Evolutionary conservation across 2,888 invertebrate species (phyloP).

Genomic region (Cremastinae sp.): DNA sequence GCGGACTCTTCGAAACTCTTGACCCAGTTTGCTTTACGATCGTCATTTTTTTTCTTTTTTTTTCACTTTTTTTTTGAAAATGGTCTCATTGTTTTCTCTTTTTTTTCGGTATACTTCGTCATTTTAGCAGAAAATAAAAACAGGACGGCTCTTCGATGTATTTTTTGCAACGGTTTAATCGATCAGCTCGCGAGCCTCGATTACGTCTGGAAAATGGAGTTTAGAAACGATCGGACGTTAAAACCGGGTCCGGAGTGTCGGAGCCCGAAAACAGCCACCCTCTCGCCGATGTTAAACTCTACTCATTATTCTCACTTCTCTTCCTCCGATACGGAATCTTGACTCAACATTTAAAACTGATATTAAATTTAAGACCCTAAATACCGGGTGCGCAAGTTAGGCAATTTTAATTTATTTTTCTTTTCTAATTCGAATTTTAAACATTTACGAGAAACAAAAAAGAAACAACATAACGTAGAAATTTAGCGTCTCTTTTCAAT

Average conservation of each 20-base stretch:
- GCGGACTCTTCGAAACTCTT: slow-evolving; percentile 64
- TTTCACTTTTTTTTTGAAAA: not conserved
- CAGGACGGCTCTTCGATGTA: slow-evolving; percentile 37
- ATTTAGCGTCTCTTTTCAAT: slow-evolving; percentile 29
- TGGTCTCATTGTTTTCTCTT: too few relatives aligned
- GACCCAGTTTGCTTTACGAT: slow-evolving; percentile 56
- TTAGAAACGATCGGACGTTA: not conserved
- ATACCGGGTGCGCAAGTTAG: slow-evolving; percentile 64
- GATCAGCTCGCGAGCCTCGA: not conserved
- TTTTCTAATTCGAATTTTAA: slow-evolving; percentile 28
- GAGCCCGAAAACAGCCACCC: slow-evolving; percentile 72
- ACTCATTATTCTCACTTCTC: slow-evolving; percentile 36
- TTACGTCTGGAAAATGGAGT: not conserved
- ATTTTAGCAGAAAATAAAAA: slow-evolving; percentile 19
- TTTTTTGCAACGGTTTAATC: not conserved
- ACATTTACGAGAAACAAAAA: slow-evolving; percentile 5
- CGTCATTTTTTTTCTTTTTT: slow-evolving; percentile 42
- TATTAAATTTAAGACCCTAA: slow-evolving; percentile 61
- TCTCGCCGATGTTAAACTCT: slow-evolving; percentile 59
- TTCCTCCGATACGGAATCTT: slow-evolving; percentile 18
- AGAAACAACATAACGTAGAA: slow-evolving; percentile 47
- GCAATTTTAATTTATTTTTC: slow-evolving; percentile 49
- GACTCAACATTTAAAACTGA: slow-evolving; percentile 44
- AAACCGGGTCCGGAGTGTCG: slow-evolving; percentile 65
- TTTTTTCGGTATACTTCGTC: slow-evolving; percentile 53